These are phyloP conservation scores for Megaleporinus macrocephalus DNA, from an alignment of 2,113 vertebrate species.

Conservation along the genomic window DNA sequence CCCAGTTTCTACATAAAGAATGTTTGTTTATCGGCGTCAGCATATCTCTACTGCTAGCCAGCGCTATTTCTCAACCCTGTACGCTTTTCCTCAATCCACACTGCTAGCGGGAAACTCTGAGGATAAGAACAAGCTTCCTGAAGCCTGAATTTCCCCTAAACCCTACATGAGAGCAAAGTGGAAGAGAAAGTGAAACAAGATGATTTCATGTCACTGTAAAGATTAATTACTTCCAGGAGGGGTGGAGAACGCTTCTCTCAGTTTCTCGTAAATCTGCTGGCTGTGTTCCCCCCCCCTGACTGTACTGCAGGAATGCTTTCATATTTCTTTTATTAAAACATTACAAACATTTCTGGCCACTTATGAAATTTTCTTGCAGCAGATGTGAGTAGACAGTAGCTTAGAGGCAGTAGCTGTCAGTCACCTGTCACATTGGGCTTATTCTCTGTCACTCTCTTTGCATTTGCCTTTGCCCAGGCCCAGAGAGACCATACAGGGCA, in stretches of 20 bases:
- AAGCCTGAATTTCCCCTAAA: neutral
- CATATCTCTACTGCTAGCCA: neutral
- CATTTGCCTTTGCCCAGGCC: constrained; percentile 22
- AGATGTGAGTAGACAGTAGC: constrained; percentile 62
- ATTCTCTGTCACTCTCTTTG: constrained; percentile 30
- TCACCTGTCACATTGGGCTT: constrained; percentile 64
- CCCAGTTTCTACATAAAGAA: no score
- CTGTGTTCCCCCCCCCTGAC: no score
- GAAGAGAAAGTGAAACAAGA: neutral
- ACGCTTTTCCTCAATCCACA: neutral
- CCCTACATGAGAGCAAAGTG: neutral
- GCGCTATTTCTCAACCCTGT: neutral
- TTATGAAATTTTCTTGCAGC: constrained; percentile 40
- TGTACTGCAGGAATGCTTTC: no score
- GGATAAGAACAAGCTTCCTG: neutral
- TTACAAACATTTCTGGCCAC: neutral
- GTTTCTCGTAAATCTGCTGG: neutral
- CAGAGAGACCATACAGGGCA: constrained; percentile 40
- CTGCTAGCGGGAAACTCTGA: neutral
- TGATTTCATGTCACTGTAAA: neutral
- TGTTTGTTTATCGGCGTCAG: no score
- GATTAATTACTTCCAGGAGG: neutral
- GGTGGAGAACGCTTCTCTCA: neutral
- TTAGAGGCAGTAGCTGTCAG: constrained; percentile 62
- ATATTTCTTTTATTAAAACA: neutral